These are phyloP conservation scores for Squalus acanthias DNA, from an alignment of 2,797 vertebrate genomes.

Conservation along the genomic window DNA sequence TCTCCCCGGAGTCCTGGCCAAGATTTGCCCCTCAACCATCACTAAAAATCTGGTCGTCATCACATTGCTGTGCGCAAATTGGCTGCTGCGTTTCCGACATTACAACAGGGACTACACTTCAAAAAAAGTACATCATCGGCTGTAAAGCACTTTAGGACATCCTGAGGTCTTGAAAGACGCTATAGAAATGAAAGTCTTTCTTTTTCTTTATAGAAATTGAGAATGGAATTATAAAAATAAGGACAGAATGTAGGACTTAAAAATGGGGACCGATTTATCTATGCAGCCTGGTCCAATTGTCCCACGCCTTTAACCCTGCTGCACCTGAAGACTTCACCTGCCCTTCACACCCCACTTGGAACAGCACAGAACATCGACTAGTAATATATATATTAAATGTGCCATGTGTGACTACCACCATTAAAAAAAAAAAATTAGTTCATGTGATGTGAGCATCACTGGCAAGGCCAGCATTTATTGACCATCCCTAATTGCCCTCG, in stretches of 20 bases:
- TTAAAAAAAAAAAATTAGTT: too few species aligned
- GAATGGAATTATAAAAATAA: not conserved
- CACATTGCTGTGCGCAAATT: not conserved
- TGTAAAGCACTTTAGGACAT: not conserved
- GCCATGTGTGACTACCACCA: not conserved
- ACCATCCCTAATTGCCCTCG: too few species aligned
- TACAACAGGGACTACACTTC: not conserved
- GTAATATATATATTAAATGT: too few species aligned
- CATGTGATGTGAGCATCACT: not conserved
- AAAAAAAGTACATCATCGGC: not conserved
- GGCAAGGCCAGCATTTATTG: too few species aligned
- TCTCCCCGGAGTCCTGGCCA: not conserved
- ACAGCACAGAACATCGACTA: not conserved
- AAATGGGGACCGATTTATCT: not conserved
- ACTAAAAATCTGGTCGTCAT: not conserved
- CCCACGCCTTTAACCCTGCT: not conserved
- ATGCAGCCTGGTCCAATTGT: constrained; percentile 19
- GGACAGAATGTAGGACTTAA: not conserved
- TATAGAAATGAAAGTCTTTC: not conserved
- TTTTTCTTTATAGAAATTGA: too few species aligned
- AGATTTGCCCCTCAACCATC: not conserved
- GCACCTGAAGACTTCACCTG: not conserved
- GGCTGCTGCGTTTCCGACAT: not conserved
- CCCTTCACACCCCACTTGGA: not conserved
- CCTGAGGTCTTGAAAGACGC: too few species aligned